Evolutionary conservation across 2,888 invertebrate species (phyloP).

Genomic region (Lacanobia wlatinum): DNA sequence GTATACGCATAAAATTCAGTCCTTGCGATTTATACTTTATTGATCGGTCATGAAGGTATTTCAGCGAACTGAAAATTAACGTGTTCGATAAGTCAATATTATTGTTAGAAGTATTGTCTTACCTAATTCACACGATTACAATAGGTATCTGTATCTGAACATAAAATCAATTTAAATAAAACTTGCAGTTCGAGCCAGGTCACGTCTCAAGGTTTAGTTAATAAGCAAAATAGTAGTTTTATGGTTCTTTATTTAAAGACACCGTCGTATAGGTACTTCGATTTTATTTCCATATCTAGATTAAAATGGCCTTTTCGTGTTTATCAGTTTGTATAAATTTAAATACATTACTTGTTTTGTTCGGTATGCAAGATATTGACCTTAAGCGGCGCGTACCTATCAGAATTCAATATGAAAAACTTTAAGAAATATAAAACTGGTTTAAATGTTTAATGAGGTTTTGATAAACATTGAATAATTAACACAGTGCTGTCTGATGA

Average conservation of each 20-base stretch:
- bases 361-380: constrained; percentile 53
- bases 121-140: constrained; percentile 21
- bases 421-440: constrained; percentile 39
- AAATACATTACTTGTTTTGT: constrained; percentile 38
- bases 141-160: constrained; percentile 21
- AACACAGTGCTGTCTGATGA: constrained; percentile 8
- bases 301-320: constrained; percentile 46
- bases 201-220: constrained; percentile 48
- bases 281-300: constrained; percentile 57
- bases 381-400: constrained; percentile 30
- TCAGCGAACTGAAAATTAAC: background rate
- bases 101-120: constrained; percentile 10
- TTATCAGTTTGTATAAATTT: constrained; percentile 41
- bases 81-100: constrained; percentile 14
- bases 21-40: constrained; percentile 2
- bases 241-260: constrained; percentile 29
- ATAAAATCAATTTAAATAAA: constrained; percentile 30
- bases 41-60: constrained; percentile 15
- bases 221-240: constrained; percentile 36
- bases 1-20: constrained; percentile 17
- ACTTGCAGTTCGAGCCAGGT: constrained; percentile 33
- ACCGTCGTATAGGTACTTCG: constrained; percentile 26
- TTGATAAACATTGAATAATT: constrained; percentile 33
- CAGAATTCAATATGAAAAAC: constrained; percentile 16
- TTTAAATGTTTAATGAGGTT: constrained; percentile 33